Evolutionary conservation across 37 sponge, comb jelly and placozoan genomes (phyloP).

Genomic region (Mnemiopsis leidyi): DNA sequence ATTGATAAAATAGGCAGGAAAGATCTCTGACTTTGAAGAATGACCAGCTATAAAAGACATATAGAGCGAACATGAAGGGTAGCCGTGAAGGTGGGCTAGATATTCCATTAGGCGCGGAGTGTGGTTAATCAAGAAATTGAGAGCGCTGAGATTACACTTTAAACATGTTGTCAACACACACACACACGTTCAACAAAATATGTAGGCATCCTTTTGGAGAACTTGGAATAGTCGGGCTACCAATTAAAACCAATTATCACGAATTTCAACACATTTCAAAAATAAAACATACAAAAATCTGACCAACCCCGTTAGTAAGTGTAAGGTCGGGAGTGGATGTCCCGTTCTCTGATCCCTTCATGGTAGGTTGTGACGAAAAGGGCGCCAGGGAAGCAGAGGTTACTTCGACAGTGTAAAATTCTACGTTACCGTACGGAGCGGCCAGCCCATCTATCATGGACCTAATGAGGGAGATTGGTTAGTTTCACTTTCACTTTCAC

Average conservation of each 20-base stretch:
- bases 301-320: background rate
- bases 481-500: background rate
- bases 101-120: no score
- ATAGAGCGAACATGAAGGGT: no score
- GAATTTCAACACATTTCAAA: no score
- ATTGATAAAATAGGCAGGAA: no score
- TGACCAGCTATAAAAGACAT: no score
- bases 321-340: background rate
- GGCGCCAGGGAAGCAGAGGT: background rate
- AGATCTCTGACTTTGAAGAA: no score
- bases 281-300: no score
- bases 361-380: background rate
- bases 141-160: background rate
- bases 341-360: background rate
- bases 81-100: no score
- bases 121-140: background rate
- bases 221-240: no score
- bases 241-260: no score
- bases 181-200: no score
- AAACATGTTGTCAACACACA: background rate
- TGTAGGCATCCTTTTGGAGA: no score
- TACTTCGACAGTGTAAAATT: background rate
- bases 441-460: constrained; percentile 48
- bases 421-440: background rate
- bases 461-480: background rate